Conservation (phyloP, 2,113 vertebrate species). For the Polyodon spathula region DNA sequence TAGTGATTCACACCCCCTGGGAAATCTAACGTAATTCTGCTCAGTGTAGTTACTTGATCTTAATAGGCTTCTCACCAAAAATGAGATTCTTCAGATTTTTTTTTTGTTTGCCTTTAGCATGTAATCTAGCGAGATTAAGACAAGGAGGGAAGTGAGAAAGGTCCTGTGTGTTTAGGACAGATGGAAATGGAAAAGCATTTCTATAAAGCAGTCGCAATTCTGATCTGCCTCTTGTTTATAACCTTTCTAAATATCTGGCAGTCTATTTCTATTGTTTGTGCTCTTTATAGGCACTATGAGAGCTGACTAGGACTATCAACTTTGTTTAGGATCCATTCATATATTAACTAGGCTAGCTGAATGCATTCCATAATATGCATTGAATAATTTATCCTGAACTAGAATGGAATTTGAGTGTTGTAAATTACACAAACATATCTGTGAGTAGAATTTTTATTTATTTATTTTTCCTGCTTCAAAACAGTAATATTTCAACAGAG, state of each 20-base stretch:
- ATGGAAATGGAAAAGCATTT: not conserved
- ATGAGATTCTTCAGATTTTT: not conserved
- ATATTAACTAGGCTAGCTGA: too few species aligned
- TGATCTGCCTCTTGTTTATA: too few species aligned
- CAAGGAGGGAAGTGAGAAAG: not conserved
- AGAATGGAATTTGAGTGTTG: too few species aligned
- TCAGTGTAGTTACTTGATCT: not conserved
- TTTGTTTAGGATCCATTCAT: too few species aligned
- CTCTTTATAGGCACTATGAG: too few species aligned
- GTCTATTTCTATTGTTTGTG: too few species aligned
- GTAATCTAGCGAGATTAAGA: not conserved
- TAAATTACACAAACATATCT: not conserved
- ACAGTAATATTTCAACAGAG: not conserved
- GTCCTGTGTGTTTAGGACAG: not conserved
- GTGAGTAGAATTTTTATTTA: not conserved
- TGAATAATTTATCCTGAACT: too few species aligned
- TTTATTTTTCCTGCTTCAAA: not conserved
- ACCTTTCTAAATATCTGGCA: too few species aligned
- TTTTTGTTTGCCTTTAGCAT: not conserved
- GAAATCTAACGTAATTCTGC: too few species aligned
- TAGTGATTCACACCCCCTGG: not conserved
- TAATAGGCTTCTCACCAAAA: not conserved
- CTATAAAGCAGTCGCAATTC: not conserved
- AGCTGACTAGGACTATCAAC: too few species aligned
- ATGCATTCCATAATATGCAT: too few species aligned